A percentile compares a stretch with the other conserved stretches of the same genome.
These are phyloP conservation scores for Blastobasis lacticolella DNA, from an alignment of 2,888 invertebrate species.

Conservation along the genomic window DNA sequence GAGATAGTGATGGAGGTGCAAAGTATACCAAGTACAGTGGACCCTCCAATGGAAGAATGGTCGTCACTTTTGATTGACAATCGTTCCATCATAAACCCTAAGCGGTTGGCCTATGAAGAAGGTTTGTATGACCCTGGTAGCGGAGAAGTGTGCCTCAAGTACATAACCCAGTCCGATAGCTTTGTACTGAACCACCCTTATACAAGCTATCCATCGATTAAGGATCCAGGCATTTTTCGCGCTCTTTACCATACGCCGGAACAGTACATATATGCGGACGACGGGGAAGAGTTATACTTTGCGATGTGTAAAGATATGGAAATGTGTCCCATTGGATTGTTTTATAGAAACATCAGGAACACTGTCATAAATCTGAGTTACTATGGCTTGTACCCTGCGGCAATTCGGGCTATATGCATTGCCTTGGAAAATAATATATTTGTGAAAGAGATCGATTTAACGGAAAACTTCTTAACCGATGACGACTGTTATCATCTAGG, in stretches of 20 bases:
- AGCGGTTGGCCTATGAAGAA: conserved; percentile 14
- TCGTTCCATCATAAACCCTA: conserved; percentile 13
- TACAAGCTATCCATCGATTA: conserved; percentile 28
- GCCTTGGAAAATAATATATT: conserved; percentile 21
- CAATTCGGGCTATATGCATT: conserved; percentile 20
- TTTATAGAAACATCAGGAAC: conserved; percentile 27
- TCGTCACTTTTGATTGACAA: conserved; percentile 21
- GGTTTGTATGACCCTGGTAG: conserved; percentile 22
- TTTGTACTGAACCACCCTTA: conserved; percentile 22
- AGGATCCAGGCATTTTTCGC: conserved; percentile 32
- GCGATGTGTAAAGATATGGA: conserved; percentile 29
- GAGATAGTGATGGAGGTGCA: background rate
- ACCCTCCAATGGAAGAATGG: conserved; percentile 22
- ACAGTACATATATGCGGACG: conserved; percentile 21
- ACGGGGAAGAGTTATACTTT: conserved; percentile 39
- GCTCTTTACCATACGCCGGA: conserved; percentile 19
- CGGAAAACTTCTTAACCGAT: conserved; percentile 27
- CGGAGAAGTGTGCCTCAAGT: conserved; percentile 25
- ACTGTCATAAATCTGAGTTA: conserved; percentile 28
- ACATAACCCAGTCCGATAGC: conserved; percentile 23
- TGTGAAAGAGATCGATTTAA: conserved; percentile 26
- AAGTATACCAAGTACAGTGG: background rate
- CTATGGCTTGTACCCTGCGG: conserved; percentile 25
- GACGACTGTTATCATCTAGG: conserved; percentile 33
- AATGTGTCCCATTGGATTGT: conserved; percentile 23